Evolutionary conservation across 2,888 invertebrate species (phyloP).

Genomic region (Augiades crinisus): DNA sequence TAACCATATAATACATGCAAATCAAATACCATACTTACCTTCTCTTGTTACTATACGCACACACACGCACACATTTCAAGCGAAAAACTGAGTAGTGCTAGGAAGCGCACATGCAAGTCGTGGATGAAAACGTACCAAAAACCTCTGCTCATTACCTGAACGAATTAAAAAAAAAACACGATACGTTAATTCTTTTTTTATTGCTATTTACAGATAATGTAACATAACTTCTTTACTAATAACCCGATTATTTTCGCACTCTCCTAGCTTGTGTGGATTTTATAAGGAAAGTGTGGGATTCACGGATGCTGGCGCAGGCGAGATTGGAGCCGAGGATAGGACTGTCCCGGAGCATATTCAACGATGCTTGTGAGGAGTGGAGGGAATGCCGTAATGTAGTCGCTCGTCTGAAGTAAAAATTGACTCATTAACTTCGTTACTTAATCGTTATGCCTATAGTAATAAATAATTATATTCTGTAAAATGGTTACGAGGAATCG

Average conservation of each 20-base stretch:
- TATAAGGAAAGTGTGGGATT: conserved; percentile 33
- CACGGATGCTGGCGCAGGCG: conserved; percentile 31
- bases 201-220: conserved; percentile 42
- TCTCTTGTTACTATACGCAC: conserved; percentile 26
- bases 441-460: too few relatives aligned
- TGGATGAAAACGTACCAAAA: conserved; percentile 37
- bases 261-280: conserved; percentile 51
- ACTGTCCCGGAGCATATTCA: conserved; percentile 54
- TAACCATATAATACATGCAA: conserved; percentile 33
- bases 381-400: conserved; percentile 46
- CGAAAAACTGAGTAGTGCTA: conserved; percentile 38
- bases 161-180: conserved; percentile 35
- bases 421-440: conserved; percentile 9
- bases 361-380: conserved; percentile 58
- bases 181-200: conserved; percentile 41
- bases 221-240: conserved; percentile 38
- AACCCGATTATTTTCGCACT: conserved; percentile 41
- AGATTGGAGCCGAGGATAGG: conserved; percentile 35
- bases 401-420: conserved; percentile 50
- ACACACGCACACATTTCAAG: conserved; percentile 51
- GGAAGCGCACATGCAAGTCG: conserved; percentile 52
- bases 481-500: background rate
- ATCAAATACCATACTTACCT: conserved; percentile 31
- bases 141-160: conserved; percentile 66
- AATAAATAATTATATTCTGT: too few relatives aligned